Evolutionary conservation across 2,113 vertebrate species (phyloP).

Genomic region (Plectropomus leopardus): DNA sequence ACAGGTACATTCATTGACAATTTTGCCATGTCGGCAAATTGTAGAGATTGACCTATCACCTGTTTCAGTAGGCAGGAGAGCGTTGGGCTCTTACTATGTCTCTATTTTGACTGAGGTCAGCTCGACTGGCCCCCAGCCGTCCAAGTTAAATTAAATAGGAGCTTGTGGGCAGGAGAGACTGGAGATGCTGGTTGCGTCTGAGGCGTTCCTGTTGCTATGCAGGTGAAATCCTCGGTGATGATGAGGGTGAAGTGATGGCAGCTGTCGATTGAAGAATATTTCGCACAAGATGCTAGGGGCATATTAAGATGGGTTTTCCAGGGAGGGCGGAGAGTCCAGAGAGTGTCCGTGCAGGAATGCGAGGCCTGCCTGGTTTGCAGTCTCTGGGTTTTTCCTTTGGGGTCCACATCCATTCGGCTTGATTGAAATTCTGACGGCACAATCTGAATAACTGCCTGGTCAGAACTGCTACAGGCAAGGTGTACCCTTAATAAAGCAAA

Average conservation of each 20-base stretch:
- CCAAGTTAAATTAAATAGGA: constrained; percentile 5
- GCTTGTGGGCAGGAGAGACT: neutral
- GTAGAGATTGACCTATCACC: neutral
- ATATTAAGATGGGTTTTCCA: constrained; percentile 11
- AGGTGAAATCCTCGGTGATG: neutral
- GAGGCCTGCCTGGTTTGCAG: constrained; percentile 15
- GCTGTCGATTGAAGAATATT: constrained; percentile 17
- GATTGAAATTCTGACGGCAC: constrained; percentile 55
- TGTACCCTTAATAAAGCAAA: constrained; percentile 43
- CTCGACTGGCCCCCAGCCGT: neutral
- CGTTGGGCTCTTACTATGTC: neutral
- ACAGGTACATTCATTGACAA: constrained; percentile 4
- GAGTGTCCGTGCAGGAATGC: constrained; percentile 1
- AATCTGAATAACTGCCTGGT: constrained; percentile 50
- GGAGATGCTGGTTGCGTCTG: neutral
- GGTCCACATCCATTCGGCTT: constrained; percentile 40
- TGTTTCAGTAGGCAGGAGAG: constrained; percentile 3
- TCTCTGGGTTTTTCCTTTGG: constrained; percentile 24
- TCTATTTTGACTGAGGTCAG: constrained; percentile 8
- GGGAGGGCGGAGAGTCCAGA: neutral
- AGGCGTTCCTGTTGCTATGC: neutral
- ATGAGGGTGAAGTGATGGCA: constrained; percentile 3
- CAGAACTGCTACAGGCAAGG: constrained; percentile 49
- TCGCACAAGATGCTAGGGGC: neutral
- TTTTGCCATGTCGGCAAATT: neutral